phyloP scores from a whole-genome alignment of 2,888 invertebrate species.

The Odontocolon sp. region DNA sequence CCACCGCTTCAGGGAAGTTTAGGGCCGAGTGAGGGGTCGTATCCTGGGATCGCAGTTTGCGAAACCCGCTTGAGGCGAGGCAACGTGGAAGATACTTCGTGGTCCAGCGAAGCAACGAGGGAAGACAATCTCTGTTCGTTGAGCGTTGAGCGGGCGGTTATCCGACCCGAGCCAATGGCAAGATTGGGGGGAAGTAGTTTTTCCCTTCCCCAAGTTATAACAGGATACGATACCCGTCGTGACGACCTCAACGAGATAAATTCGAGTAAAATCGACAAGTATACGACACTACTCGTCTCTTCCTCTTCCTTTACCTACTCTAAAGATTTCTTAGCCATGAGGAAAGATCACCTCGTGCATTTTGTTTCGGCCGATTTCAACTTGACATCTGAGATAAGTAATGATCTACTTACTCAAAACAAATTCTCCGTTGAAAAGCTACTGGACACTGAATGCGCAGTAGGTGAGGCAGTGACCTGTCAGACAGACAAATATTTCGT shows the following conservation, averaged over 20 bases:
- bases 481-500: not conserved
- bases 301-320: conserved; percentile 17
- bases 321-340: conserved; percentile 32
- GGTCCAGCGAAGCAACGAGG: too few species aligned
- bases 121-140: too few species aligned
- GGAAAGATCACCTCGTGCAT: conserved; percentile 36
- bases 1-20: not conserved
- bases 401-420: not conserved
- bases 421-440: conserved; percentile 10
- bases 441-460: not conserved
- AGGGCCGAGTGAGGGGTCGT: not conserved
- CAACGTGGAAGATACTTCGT: too few species aligned
- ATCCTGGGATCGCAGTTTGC: too few species aligned
- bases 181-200: not conserved
- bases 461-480: conserved; percentile 34
- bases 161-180: not conserved
- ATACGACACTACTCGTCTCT: not conserved
- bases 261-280: too few species aligned
- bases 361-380: conserved; percentile 27
- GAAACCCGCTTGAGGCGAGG: too few species aligned
- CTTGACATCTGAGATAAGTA: conserved; percentile 17
- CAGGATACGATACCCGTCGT: conserved; percentile 2
- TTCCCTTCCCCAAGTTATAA: not conserved
- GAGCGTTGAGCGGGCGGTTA: too few species aligned
- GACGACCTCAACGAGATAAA: not conserved